Percentiles rank a stretch among this genome's conserved stretches.
phyloP scores from a whole-genome alignment of 2,888 invertebrate species.

The Tenthredo scrophulariae region DNA sequence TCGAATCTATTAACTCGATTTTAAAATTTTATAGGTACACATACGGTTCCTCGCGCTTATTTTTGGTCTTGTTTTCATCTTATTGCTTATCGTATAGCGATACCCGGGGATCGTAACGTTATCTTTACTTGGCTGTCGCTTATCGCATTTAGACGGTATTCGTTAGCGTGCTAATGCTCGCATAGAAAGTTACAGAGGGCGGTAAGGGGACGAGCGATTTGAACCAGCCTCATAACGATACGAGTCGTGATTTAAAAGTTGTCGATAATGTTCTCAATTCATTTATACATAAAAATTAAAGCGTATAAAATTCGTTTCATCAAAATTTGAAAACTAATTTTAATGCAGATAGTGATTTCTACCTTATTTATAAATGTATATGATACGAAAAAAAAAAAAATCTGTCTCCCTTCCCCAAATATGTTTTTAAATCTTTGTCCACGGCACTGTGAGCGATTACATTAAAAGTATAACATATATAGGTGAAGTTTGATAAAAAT shows the following conservation, averaged over 20 bases:
- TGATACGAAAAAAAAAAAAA: too few relatives aligned
- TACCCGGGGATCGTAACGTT: constrained; percentile 43
- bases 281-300: too few relatives aligned
- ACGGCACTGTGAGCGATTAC: neutral
- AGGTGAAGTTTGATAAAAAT: neutral
- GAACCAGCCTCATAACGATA: neutral
- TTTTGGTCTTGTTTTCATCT: constrained; percentile 32
- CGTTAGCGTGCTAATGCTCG: constrained; percentile 8
- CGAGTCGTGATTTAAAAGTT: neutral
- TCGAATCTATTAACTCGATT: neutral
- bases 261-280: neutral
- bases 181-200: neutral
- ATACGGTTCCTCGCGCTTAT: neutral
- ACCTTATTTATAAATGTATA: neutral
- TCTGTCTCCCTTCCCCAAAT: neutral
- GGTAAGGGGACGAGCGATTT: neutral
- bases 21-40: neutral
- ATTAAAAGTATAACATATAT: neutral
- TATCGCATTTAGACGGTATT: constrained; percentile 34
- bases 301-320: neutral
- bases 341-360: neutral
- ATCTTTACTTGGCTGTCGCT: constrained; percentile 33
- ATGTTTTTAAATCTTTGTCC: neutral
- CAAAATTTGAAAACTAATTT: neutral
- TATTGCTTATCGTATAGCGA: constrained; percentile 41